Base-by-base conservation (phyloP, 1,140 invertebrate species). In the Doryteuthis pealeii region DNA sequence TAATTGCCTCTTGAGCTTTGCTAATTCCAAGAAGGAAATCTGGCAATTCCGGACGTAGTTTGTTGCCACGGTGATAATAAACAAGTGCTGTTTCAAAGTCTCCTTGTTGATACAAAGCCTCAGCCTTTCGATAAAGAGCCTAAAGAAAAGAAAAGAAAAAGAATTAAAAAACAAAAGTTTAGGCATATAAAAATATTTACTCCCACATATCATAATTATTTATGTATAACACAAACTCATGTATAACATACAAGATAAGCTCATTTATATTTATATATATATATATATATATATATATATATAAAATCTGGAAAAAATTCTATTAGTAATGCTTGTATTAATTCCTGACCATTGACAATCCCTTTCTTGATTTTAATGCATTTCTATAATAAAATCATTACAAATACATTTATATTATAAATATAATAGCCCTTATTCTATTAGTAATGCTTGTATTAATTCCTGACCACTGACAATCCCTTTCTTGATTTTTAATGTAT, bases 51-150 rank as follows among this genome's bases (percentile, higher is more conserved):
- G 95, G 95, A 15, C 96, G 90, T 6, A 95, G 90, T 26, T 92
- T 92, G 74, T 95, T 89, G 0, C 95, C 96, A 70, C 95, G 90
- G 84, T 98, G 95, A 84, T 94, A 98, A 84, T 93, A 96, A 79
- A 98, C 94, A 1, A 98, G 89, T 80, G 95, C 95, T 81, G 95
- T 91, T 88, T 98, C 96, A 87, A 97, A 98, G 84, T 96, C 93
- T 0, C 95, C 95, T 5, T 96, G 90, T 85, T 95, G 94, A 85
- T 97, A 98, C 18, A 97, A 89, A 0, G 95, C 92, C 89, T 98
- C 96, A 1, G 96, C 96, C 89, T 97, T 97, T 83, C 95, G 94
- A 81, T 92, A 94, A 58, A 97, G 90, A n/a, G 94, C 94, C 90
- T 87, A 28, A 66, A 81, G 73, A 62, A 79, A 33, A 40, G 67